Conservation (phyloP, 2,797 vertebrate species). For the Propithecus perrieri region DNA sequence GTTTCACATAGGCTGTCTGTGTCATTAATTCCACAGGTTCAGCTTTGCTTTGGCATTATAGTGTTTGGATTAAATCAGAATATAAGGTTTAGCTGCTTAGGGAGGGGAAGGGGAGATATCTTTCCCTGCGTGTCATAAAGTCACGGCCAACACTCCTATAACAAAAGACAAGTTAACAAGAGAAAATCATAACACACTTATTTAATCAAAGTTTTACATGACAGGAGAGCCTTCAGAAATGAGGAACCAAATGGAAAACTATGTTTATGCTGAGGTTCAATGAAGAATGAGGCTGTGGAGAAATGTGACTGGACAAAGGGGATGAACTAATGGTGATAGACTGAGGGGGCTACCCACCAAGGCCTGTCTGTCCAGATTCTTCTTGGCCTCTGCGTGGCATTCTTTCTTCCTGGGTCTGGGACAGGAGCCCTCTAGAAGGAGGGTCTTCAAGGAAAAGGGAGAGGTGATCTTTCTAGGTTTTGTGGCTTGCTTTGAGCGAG, state of each 20-base stretch:
- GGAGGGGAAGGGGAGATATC: background rate
- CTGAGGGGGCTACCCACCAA: no score
- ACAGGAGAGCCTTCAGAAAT: background rate
- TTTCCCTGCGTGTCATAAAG: background rate
- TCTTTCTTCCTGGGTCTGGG: background rate
- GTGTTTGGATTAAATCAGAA: slow-evolving; percentile 74
- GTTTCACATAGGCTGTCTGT: background rate
- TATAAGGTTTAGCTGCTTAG: slow-evolving; percentile 54
- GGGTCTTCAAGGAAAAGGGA: background rate
- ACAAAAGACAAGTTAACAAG: background rate
- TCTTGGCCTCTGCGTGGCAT: background rate
- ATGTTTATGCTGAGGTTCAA: background rate
- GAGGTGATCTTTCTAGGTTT: background rate
- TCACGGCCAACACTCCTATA: background rate
- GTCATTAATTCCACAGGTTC: slow-evolving; percentile 52
- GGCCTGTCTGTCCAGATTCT: background rate
- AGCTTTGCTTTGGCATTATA: slow-evolving; percentile 61
- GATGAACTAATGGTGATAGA: background rate
- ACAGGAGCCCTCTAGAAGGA: background rate
- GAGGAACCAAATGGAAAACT: background rate
- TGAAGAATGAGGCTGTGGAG: background rate
- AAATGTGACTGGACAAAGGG: background rate
- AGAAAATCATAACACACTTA: background rate
- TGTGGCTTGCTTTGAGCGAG: background rate
- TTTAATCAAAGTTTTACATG: background rate